Percentiles rank a stretch among this genome's conserved stretches.
Evolutionary conservation across 2,888 invertebrate species (phyloP).

Genomic region (Phortica magna): DNA sequence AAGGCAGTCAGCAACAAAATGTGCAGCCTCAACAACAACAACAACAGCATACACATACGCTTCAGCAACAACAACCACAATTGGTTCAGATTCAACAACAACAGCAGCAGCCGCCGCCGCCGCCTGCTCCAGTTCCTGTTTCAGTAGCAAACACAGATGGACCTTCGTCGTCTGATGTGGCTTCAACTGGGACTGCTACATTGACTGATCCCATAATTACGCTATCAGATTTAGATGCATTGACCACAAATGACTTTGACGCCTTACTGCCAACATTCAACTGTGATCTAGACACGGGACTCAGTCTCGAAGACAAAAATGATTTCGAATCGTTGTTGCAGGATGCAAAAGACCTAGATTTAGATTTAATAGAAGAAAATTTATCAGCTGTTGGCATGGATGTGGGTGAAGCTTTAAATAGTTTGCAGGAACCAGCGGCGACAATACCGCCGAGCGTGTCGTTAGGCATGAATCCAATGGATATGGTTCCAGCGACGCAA

Average conservation of each 20-base stretch:
- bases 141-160: conserved; percentile 36
- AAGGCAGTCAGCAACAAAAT: conserved; percentile 59
- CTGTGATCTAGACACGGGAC: conserved; percentile 79
- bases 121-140: conserved; percentile 38
- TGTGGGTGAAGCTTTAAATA: conserved; percentile 64
- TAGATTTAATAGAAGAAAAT: conserved; percentile 78
- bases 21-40: conserved; percentile 70
- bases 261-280: conserved; percentile 82
- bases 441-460: conserved; percentile 46
- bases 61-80: conserved; percentile 39
- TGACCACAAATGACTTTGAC: conserved; percentile 81
- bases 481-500: conserved; percentile 41
- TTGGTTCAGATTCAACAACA: conserved; percentile 28
- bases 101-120: conserved; percentile 38
- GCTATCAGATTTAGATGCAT: conserved; percentile 74
- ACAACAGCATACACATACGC: conserved; percentile 34
- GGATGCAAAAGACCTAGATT: conserved; percentile 76
- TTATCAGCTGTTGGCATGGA: conserved; percentile 77
- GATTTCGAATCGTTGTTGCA: conserved; percentile 76
- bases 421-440: conserved; percentile 57
- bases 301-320: conserved; percentile 76
- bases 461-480: conserved; percentile 27
- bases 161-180: conserved; percentile 11
- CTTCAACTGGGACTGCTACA: conserved; percentile 28
- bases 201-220: conserved; percentile 69